Evolutionary conservation across 2,113 vertebrate genomes (phyloP).

Genomic region (Ifrita kowaldi): DNA sequence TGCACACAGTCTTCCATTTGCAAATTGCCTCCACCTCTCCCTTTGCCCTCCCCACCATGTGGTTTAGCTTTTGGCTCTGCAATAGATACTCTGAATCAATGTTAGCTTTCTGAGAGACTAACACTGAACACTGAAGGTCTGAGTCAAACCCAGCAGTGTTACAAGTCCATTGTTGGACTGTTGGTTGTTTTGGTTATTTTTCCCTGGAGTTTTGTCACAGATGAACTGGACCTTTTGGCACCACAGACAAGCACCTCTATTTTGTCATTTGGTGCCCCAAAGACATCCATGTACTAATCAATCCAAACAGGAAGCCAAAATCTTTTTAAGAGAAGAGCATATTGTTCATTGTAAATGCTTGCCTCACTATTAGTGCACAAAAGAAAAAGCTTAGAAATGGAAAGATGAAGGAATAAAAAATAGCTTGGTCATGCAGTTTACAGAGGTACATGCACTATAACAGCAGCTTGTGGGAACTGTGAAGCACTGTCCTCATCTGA

Average conservation of each 20-base stretch:
- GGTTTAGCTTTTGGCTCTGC: slow-evolving; percentile 58
- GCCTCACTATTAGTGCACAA: neutral
- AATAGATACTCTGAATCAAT: slow-evolving; percentile 29
- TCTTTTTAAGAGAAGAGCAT: neutral
- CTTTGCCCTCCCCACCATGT: slow-evolving; percentile 14
- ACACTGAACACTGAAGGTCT: neutral
- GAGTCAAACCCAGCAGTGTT: neutral
- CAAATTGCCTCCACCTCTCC: slow-evolving; percentile 2
- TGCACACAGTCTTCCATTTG: slow-evolving; percentile 58
- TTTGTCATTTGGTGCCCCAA: neutral
- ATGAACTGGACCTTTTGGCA: neutral
- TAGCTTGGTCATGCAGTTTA: neutral
- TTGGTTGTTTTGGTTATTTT: neutral
- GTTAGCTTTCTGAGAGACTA: slow-evolving; percentile 42
- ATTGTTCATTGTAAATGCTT: neutral
- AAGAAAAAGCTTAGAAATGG: neutral
- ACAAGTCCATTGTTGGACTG: neutral
- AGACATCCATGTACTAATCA: neutral
- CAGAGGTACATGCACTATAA: neutral
- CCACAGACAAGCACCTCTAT: neutral
- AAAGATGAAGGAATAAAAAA: neutral
- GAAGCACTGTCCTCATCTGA: neutral
- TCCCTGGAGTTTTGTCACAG: neutral
- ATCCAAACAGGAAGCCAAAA: neutral
- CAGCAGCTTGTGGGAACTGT: neutral